phyloP scores from a whole-genome alignment of 2,113 vertebrate genomes.

The Bettongia penicillata region DNA sequence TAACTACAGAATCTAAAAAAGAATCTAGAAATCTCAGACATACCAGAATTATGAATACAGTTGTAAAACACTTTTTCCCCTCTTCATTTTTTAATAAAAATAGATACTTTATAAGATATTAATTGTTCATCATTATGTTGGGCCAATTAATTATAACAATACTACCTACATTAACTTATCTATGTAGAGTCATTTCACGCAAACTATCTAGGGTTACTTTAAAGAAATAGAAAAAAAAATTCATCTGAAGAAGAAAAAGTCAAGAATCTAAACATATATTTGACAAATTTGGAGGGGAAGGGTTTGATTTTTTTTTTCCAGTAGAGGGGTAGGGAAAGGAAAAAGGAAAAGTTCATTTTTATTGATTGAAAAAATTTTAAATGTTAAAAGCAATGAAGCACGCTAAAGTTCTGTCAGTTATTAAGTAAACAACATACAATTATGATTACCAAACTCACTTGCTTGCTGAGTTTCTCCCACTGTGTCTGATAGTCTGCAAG shows the following conservation, averaged over 20 bases:
- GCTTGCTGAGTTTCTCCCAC: constrained; percentile 90
- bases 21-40: too few species aligned
- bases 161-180: too few species aligned
- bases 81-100: too few species aligned
- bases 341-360: neutral
- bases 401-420: neutral
- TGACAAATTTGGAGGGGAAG: too few species aligned
- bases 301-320: too few species aligned
- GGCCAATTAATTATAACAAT: too few species aligned
- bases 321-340: neutral
- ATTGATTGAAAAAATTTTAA: neutral
- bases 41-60: too few species aligned
- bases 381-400: neutral
- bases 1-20: too few species aligned
- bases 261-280: too few species aligned
- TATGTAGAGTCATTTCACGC: neutral
- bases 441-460: constrained; percentile 84
- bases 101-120: too few species aligned
- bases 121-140: too few species aligned
- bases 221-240: neutral
- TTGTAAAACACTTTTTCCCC: too few species aligned
- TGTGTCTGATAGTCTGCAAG: constrained; percentile 85
- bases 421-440: neutral
- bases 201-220: neutral
- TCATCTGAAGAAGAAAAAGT: neutral